A percentile compares a stretch with the other conserved stretches of the same genome.
phyloP scores from a whole-genome alignment of 2,113 vertebrate genomes.

The Acrocephalus arundinaceus region DNA sequence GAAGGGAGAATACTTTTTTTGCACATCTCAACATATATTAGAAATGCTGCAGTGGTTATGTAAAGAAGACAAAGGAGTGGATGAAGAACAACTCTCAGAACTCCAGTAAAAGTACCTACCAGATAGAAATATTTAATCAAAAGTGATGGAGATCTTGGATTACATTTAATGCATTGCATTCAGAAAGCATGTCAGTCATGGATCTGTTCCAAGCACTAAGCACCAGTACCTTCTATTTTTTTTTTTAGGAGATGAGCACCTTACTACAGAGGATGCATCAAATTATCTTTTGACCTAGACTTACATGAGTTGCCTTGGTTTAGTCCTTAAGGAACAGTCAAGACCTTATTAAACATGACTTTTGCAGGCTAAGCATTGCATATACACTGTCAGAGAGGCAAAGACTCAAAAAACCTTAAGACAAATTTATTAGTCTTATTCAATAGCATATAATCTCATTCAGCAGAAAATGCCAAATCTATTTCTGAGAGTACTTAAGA shows the following conservation, averaged over 20 bases:
- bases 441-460: background rate
- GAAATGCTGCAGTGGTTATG: background rate
- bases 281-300: background rate
- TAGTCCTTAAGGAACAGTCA: background rate
- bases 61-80: background rate
- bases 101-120: background rate
- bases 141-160: background rate
- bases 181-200: background rate
- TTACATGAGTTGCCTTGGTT: background rate
- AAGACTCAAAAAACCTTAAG: background rate
- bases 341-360: background rate
- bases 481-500: background rate
- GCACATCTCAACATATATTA: background rate
- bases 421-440: background rate
- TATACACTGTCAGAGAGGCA: background rate
- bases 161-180: background rate
- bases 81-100: background rate
- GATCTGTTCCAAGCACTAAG: background rate
- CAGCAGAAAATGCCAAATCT: background rate
- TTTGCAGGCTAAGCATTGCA: background rate
- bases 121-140: background rate
- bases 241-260: background rate
- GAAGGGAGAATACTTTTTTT: background rate
- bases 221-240: background rate
- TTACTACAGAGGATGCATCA: background rate